Evolutionary conservation across 2,888 invertebrate species (phyloP), one percentile per base, ranked within the genome.

Genomic region (Balanococcus diminutus): DNA sequence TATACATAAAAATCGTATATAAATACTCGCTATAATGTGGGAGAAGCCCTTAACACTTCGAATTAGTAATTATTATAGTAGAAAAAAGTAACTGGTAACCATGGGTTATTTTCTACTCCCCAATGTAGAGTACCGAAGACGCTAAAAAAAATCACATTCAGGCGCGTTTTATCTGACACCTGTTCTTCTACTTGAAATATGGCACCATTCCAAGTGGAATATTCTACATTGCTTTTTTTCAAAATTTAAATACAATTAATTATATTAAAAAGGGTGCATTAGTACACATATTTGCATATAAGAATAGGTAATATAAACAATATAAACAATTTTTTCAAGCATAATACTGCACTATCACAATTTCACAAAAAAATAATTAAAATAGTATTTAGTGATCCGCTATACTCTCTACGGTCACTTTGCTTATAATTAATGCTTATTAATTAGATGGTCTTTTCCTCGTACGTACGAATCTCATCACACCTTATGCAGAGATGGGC

Each of bases 61-160:
- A 67, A 16, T 67, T 67, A 19, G 36, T 36, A 6, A 79, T 19
- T 16, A 56, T n/a, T 8, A 19, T 56, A 56, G 3, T 8, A 56
- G n/a, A 28, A 67, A 67, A 67, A 79, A 79, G 36, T 32, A 22
- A 36, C 75, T 79, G 75, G 75, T 79, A 79, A 79, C 75, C 75
- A 79, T 79, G 28, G 19, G 36, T 79, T 79, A 31, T 39, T 61
- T 79, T 11, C 28, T 67, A 83, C 16, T 61, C 67, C 67, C 28
- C 28, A 28, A 9, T 28, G 16, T 67, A 67, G 67, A 67, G 67
- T 67, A 67, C 25, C 67, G 25, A 16, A 67, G 67, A 67, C 16
- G 11, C 22, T 56, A 56, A 16, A 67, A 16, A 67, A 67, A 28
- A 67, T 67, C 67, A 67, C 67, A 67, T 28, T 16, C 28, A 2